phyloP scores from a whole-genome alignment of 1,140 invertebrate genomes.

The Ceratina calcarata region DNA sequence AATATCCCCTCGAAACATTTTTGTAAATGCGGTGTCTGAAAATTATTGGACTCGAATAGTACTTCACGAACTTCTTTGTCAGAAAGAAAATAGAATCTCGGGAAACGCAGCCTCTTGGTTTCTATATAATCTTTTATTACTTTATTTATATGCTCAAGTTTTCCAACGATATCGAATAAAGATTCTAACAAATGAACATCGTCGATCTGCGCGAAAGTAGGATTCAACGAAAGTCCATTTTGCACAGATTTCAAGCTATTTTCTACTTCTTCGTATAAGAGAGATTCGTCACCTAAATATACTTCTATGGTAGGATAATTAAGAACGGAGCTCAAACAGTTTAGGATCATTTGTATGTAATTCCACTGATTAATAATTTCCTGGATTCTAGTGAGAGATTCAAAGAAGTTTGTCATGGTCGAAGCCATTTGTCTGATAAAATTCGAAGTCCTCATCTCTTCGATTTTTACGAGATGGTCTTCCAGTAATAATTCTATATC shows the following conservation, averaged over 20 bases:
- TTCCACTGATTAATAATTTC: slow-evolving; percentile 84
- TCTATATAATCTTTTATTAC: slow-evolving; percentile 87
- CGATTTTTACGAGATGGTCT: slow-evolving; percentile 84
- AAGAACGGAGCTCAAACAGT: slow-evolving; percentile 84
- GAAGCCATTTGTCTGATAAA: slow-evolving; percentile 85
- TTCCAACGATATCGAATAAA: slow-evolving; percentile 79
- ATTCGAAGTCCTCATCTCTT: slow-evolving; percentile 86
- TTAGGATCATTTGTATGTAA: slow-evolving; percentile 82
- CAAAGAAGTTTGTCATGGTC: slow-evolving; percentile 82
- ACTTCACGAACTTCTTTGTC: slow-evolving; percentile 92
- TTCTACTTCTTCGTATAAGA: slow-evolving; percentile 71
- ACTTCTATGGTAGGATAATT: slow-evolving; percentile 83
- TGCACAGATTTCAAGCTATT: slow-evolving; percentile 65
- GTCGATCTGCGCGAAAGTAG: slow-evolving; percentile 81
- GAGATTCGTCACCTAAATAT: slow-evolving; percentile 84
- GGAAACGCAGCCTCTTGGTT: slow-evolving; percentile 88
- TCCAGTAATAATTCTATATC: slow-evolving; percentile 84
- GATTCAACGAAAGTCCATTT: slow-evolving; percentile 77
- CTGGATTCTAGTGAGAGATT: slow-evolving; percentile 80
- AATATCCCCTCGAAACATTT: slow-evolving; percentile 83
- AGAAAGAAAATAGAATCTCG: slow-evolving; percentile 93
- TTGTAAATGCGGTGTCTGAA: slow-evolving; percentile 71
- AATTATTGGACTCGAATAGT: slow-evolving; percentile 83
- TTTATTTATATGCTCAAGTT: slow-evolving; percentile 81
- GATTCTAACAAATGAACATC: slow-evolving; percentile 79